phyloP scores from a whole-genome alignment of 1,140 invertebrate genomes.

The Bursaphelenchus mucronatus region DNA sequence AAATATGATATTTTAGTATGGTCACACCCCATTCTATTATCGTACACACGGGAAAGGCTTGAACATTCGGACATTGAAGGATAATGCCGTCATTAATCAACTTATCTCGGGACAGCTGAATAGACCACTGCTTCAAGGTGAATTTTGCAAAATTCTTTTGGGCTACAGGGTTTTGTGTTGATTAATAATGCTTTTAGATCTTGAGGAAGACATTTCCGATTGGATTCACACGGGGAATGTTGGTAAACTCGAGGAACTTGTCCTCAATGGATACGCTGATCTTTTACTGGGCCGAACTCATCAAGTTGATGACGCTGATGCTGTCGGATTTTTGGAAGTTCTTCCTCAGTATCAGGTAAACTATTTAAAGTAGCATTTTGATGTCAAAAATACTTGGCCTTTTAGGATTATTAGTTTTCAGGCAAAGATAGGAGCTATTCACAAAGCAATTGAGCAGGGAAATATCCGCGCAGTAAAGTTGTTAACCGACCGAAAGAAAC shows the following conservation, averaged over 20 bases:
- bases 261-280: constrained; percentile 78
- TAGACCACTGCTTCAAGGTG: not conserved
- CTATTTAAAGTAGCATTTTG: not conserved
- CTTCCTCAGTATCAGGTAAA: constrained; percentile 82
- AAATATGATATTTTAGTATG: constrained; percentile 41
- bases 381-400: constrained; percentile 5
- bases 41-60: constrained; percentile 58
- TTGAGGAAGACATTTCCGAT: constrained; percentile 66
- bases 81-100: constrained; percentile 60
- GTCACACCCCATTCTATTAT: constrained; percentile 60
- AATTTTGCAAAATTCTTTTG: not conserved
- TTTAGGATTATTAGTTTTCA: constrained; percentile 61
- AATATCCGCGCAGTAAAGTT: constrained; percentile 77
- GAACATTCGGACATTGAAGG: constrained; percentile 58
- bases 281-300: constrained; percentile 72
- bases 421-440: constrained; percentile 82
- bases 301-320: constrained; percentile 66
- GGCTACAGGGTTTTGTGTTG: not conserved
- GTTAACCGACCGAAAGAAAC: constrained; percentile 80
- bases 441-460: constrained; percentile 77
- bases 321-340: constrained; percentile 81
- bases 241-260: constrained; percentile 80
- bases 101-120: constrained; percentile 47
- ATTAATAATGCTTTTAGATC: constrained; percentile 34
- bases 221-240: constrained; percentile 74